phyloP scores from a whole-genome alignment of 2,797 vertebrate species.

The Meda fulgida region DNA sequence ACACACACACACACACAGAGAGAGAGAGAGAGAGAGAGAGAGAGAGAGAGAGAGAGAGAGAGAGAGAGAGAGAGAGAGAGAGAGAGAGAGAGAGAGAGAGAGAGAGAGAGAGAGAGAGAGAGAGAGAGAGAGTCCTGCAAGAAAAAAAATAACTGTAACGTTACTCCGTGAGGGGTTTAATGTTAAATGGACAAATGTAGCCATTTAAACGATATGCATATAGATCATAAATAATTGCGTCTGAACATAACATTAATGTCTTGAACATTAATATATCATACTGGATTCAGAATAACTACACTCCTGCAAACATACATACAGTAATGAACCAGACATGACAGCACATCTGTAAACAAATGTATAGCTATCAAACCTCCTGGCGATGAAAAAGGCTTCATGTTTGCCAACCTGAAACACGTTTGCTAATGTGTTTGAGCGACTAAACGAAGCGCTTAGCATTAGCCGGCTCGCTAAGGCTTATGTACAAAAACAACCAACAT shows the following conservation, averaged over 20 bases:
- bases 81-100: no score
- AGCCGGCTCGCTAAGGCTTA: conserved; percentile 7
- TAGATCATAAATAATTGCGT: neutral
- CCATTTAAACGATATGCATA: conserved; percentile 7
- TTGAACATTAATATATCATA: neutral
- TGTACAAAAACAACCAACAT: neutral
- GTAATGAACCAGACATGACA: neutral
- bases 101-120: neutral
- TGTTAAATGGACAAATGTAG: neutral
- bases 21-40: no score
- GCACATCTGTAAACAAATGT: neutral
- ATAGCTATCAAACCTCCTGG: neutral
- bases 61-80: no score
- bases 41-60: no score
- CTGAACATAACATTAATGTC: neutral
- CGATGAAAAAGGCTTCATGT: neutral
- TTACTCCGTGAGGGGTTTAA: neutral
- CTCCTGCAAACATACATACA: neutral
- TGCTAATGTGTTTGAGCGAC: neutral
- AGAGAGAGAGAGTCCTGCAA: neutral
- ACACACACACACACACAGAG: no score
- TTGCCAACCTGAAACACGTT: conserved; percentile 6
- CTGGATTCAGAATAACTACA: neutral
- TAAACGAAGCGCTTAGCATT: conserved; percentile 25
- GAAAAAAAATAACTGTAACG: neutral